Percentiles rank a stretch among this genome's conserved stretches.
phyloP scores from a whole-genome alignment of 2,888 invertebrate species.

The Chrysodeixis includens region DNA sequence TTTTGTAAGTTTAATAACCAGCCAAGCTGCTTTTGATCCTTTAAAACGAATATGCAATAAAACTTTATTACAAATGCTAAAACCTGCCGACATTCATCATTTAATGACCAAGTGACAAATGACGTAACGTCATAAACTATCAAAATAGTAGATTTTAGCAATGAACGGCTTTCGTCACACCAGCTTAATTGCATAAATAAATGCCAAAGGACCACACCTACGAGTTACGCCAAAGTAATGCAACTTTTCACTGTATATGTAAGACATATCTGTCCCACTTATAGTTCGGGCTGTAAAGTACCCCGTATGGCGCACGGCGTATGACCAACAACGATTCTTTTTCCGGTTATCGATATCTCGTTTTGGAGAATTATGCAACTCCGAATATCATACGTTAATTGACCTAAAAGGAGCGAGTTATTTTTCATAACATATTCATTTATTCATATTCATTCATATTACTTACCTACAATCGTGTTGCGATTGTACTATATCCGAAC shows the following conservation, averaged over 20 bases:
- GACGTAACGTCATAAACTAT: constrained; percentile 27
- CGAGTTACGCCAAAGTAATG: constrained; percentile 42
- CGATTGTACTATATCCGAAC: not conserved
- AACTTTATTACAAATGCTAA: not conserved
- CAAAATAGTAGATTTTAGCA: constrained; percentile 31
- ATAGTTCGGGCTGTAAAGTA: constrained; percentile 18
- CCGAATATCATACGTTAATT: constrained; percentile 23
- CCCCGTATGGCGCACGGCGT: constrained; percentile 25
- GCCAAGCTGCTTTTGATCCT: not conserved
- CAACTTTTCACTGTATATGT: constrained; percentile 39
- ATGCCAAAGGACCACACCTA: constrained; percentile 50
- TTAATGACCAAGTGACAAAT: constrained; percentile 12
- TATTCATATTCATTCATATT: too few species aligned
- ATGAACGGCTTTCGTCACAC: constrained; percentile 41
- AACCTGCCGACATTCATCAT: not conserved
- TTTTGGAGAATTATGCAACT: constrained; percentile 32
- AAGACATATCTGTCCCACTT: constrained; percentile 39
- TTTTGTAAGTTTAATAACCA: too few species aligned
- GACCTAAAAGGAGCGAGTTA: constrained; percentile 8
- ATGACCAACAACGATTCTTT: constrained; percentile 29
- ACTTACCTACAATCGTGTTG: too few species aligned
- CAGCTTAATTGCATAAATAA: constrained; percentile 41
- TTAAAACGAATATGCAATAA: constrained; percentile 1
- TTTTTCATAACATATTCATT: too few species aligned
- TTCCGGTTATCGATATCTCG: constrained; percentile 34